Percentiles rank a stretch among this genome's conserved stretches.
phyloP scores from a whole-genome alignment of 2,888 invertebrate species.

The Eupithecia inturbata region DNA sequence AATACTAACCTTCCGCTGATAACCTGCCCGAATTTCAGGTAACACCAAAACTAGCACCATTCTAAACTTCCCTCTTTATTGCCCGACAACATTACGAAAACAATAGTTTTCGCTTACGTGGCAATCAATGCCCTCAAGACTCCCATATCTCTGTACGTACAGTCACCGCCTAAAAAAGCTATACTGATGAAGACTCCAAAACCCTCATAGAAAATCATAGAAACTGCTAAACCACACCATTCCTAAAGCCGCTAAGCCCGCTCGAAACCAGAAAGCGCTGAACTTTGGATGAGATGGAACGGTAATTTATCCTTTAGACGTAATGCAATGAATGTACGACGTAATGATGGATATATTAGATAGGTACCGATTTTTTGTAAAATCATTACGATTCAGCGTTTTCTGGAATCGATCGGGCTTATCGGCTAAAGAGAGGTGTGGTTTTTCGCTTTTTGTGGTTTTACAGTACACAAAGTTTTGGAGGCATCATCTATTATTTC shows the following conservation, averaged over 20 bases:
- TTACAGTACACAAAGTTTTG: background rate
- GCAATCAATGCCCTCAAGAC: slow-evolving; percentile 31
- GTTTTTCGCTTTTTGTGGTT: background rate
- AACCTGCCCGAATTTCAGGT: background rate
- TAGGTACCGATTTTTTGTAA: too few relatives aligned
- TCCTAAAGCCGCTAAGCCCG: background rate
- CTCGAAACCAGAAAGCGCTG: background rate
- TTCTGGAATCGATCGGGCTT: background rate
- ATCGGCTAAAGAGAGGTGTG: background rate
- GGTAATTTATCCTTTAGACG: background rate
- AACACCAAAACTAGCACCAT: background rate
- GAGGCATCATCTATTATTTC: background rate
- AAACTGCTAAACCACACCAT: background rate
- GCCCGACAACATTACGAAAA: slow-evolving; percentile 6
- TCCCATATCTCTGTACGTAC: slow-evolving; percentile 6
- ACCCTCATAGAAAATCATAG: background rate
- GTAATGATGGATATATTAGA: too few relatives aligned
- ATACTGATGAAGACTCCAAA: background rate
- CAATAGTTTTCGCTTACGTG: slow-evolving; percentile 28
- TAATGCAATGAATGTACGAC: too few relatives aligned
- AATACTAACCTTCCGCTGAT: background rate
- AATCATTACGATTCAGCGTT: background rate
- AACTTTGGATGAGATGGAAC: background rate
- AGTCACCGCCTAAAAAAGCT: background rate
- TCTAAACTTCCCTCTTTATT: background rate